Conservation (phyloP, 2,113 vertebrate species). For the Mastomys coucha region DNA sequence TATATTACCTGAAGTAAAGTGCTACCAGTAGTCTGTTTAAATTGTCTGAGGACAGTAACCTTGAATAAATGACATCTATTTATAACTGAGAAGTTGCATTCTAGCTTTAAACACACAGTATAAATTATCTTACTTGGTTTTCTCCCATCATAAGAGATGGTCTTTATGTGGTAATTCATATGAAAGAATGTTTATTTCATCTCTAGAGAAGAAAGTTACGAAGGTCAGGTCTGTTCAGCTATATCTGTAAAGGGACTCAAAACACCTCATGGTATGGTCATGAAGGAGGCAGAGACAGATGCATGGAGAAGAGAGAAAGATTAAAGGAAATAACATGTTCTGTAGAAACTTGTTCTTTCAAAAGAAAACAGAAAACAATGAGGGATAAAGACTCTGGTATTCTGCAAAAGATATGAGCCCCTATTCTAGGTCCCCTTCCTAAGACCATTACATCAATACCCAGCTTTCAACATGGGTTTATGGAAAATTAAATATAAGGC, state of each 20-base stretch:
- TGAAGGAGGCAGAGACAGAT: background rate
- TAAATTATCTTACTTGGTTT: background rate
- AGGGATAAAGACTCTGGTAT: background rate
- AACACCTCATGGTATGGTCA: background rate
- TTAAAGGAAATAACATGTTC: background rate
- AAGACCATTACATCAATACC: background rate
- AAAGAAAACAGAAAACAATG: background rate
- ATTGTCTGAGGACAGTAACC: background rate
- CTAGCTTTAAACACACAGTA: background rate
- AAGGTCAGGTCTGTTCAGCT: background rate
- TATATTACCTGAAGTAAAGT: background rate
- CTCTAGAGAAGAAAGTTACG: background rate
- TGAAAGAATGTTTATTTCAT: background rate
- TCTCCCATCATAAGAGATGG: background rate
- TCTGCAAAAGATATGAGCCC: background rate
- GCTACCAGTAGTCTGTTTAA: background rate
- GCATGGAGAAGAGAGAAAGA: background rate
- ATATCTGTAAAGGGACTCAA: accelerated
- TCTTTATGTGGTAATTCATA: background rate
- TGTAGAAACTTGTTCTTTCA: background rate
- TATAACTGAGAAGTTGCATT: background rate
- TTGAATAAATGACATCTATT: background rate
- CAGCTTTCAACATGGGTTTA: background rate
- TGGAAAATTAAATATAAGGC: background rate
- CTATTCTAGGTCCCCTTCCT: background rate